A percentile compares a stretch with the other conserved stretches of the same genome.
phyloP scores from a whole-genome alignment of 2,888 invertebrate species.

The Orthonychiurus folsomi region DNA sequence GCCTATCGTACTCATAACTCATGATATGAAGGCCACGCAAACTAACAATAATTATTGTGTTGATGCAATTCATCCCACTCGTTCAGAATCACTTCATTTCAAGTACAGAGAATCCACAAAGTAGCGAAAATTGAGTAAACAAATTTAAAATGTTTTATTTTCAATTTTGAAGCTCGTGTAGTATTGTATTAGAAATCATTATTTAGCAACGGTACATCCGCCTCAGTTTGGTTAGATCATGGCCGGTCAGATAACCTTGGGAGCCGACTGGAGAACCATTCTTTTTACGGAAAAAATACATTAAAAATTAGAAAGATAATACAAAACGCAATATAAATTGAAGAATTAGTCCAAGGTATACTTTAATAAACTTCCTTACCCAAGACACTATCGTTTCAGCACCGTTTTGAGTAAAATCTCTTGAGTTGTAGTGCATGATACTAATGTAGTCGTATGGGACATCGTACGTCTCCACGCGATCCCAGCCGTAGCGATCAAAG shows the following conservation, averaged over 20 bases:
- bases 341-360: neutral
- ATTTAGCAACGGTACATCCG: constrained; percentile 9
- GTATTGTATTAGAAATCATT: no score
- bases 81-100: no score
- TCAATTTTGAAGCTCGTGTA: no score
- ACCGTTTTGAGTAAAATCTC: constrained; percentile 17
- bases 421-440: constrained; percentile 27
- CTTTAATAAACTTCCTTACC: no score
- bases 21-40: no score
- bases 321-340: neutral
- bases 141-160: no score
- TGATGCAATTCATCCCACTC: no score
- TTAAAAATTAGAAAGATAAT: neutral
- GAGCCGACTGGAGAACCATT: constrained; percentile 4
- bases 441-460: constrained; percentile 27
- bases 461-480: constrained; percentile 15
- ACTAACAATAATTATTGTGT: no score
- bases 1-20: no score
- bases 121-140: no score
- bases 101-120: no score
- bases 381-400: neutral
- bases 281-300: constrained; percentile 2
- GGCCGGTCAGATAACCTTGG: neutral
- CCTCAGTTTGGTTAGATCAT: constrained; percentile 2
- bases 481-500: constrained; percentile 14